Percentiles rank a stretch among this genome's conserved stretches.
Evolutionary conservation across 2,113 vertebrate genomes (phyloP).

Genomic region (Colius striatus): DNA sequence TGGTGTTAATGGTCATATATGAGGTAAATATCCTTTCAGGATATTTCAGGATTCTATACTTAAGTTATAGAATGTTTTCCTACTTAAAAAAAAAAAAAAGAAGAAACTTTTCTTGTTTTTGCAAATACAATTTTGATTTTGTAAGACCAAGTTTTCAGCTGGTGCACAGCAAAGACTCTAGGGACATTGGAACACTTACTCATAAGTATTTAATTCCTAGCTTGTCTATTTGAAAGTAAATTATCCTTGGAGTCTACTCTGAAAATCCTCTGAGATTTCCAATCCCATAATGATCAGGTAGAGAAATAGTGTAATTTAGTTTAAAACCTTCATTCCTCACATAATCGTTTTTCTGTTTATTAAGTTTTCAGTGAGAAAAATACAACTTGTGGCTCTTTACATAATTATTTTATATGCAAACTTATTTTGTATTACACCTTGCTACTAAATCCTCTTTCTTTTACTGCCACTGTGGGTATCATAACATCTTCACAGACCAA

Average conservation of each 20-base stretch:
- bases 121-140: not conserved
- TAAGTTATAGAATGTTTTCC: not conserved
- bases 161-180: not conserved
- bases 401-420: not conserved
- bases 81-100: not conserved
- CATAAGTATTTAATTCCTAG: constrained; percentile 43
- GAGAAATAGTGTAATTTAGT: constrained; percentile 27
- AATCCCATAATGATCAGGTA: constrained; percentile 44
- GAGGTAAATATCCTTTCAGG: constrained; percentile 9
- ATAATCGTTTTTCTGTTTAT: not conserved
- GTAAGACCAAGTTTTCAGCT: not conserved
- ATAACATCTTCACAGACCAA: not conserved
- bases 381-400: not conserved
- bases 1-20: not conserved
- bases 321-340: not conserved
- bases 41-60: not conserved
- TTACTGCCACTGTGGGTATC: not conserved
- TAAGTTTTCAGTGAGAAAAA: not conserved
- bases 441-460: not conserved
- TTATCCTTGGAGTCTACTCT: constrained; percentile 1
- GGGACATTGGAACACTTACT: not conserved
- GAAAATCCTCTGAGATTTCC: constrained; percentile 34
- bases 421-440: not conserved
- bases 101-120: not conserved
- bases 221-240: constrained; percentile 44